Percentiles rank a stretch among this genome's conserved stretches.
Evolutionary conservation across 2,888 invertebrate genomes (phyloP).

Genomic region (Drosophila quinaria): DNA sequence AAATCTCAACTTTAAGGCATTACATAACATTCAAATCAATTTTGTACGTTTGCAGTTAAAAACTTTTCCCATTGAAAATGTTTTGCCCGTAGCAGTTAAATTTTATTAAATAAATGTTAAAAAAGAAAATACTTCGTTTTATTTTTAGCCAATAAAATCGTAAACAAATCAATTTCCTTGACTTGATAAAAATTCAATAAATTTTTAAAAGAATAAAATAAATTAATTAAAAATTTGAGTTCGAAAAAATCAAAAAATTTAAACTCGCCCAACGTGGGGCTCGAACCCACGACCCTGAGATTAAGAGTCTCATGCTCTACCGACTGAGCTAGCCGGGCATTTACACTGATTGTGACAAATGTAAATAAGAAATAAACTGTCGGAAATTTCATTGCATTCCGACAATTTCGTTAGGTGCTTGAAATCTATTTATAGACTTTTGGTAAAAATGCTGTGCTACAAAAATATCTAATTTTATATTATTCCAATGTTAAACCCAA

Average conservation of each 20-base stretch:
- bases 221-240: background rate
- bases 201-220: background rate
- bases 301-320: conserved; percentile 86
- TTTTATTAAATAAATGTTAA: conserved; percentile 72
- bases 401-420: background rate
- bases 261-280: conserved; percentile 85
- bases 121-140: conserved; percentile 7
- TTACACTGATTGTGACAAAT: background rate
- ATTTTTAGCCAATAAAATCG: background rate
- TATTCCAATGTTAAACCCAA: background rate
- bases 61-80: conserved; percentile 54
- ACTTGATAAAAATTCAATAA: too few relatives aligned
- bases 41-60: conserved; percentile 49
- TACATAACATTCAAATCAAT: conserved; percentile 26
- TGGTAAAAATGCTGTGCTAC: background rate
- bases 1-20: conserved; percentile 25
- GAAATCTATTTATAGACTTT: conserved; percentile 1
- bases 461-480: background rate
- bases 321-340: conserved; percentile 86
- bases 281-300: conserved; percentile 86
- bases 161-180: background rate
- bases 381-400: background rate
- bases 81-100: conserved; percentile 68
- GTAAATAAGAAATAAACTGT: background rate
- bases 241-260: background rate